phyloP scores from a whole-genome alignment of 2,797 vertebrate species.

The Eurystomus glaucurus region DNA sequence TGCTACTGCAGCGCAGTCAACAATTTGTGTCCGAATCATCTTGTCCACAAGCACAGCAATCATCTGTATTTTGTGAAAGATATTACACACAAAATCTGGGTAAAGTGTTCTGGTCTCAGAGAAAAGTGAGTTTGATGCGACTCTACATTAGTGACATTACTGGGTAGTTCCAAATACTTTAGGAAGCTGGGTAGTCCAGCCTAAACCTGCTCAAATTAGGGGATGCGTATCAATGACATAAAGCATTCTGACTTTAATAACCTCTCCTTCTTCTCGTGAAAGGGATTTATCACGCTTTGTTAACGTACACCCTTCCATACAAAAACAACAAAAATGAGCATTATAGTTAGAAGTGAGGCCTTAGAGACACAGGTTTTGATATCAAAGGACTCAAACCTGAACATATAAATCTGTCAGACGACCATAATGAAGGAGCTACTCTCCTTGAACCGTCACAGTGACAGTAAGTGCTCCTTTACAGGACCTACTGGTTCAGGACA shows the following conservation, averaged over 20 bases:
- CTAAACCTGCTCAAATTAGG: background rate
- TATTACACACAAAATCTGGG: background rate
- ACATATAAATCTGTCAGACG: background rate
- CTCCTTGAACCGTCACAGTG: background rate
- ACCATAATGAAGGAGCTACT: background rate
- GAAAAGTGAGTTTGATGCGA: background rate
- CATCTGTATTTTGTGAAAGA: slow-evolving; percentile 86
- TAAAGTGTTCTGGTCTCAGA: background rate
- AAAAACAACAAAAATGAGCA: background rate
- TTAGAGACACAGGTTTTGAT: background rate
- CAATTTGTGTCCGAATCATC: slow-evolving; percentile 97
- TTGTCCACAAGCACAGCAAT: slow-evolving; percentile 97
- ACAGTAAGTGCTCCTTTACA: background rate
- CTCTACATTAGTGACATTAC: background rate
- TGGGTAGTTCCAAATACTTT: background rate
- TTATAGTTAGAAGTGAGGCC: background rate
- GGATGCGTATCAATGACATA: background rate
- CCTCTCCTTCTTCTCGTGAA: background rate
- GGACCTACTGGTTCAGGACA: background rate
- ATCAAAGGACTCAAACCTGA: background rate
- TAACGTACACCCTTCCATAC: background rate
- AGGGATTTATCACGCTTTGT: background rate
- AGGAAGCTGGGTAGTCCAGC: background rate
- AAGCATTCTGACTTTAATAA: background rate
- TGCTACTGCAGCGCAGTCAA: slow-evolving; percentile 97